A percentile compares a stretch with the other conserved stretches of the same genome.
phyloP scores from a whole-genome alignment of 2,888 invertebrate genomes.

The Deroplatys truncata region DNA sequence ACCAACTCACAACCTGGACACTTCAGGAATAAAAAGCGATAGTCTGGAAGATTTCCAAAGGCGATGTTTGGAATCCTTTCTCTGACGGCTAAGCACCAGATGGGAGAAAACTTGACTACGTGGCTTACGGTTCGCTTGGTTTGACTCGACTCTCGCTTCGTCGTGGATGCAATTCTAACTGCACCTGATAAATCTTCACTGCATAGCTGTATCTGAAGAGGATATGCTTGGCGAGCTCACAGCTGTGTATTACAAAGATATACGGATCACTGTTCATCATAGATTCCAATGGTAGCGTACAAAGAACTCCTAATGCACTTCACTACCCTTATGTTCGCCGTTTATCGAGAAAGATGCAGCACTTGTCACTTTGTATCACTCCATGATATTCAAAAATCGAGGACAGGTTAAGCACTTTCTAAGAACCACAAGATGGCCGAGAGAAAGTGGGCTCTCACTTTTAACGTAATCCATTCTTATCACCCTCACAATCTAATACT shows the following conservation, averaged over 20 bases:
- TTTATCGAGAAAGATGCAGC: neutral
- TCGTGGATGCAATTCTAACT: neutral
- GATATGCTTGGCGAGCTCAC: too few species aligned
- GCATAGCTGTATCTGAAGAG: too few species aligned
- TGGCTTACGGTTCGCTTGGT: neutral
- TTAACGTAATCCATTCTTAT: neutral
- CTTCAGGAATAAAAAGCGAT: too few species aligned
- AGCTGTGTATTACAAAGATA: too few species aligned
- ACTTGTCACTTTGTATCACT: too few species aligned
- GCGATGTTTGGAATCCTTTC: neutral
- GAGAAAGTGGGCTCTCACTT: neutral
- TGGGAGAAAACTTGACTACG: neutral
- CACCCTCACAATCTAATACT: neutral
- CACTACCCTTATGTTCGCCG: neutral
- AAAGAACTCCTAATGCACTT: neutral
- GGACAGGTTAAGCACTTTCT: neutral
- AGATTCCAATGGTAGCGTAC: too few species aligned
- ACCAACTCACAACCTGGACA: too few species aligned
- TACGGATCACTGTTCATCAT: too few species aligned
- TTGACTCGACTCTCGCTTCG: neutral
- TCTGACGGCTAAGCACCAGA: neutral
- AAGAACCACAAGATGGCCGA: conserved; percentile 1
- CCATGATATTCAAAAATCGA: too few species aligned
- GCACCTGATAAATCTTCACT: too few species aligned
- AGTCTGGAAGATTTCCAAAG: neutral